A percentile compares a stretch with the other conserved stretches of the same genome.
phyloP scores from a whole-genome alignment of 2,888 invertebrate genomes.

The Lasioglossum zephyrum region DNA sequence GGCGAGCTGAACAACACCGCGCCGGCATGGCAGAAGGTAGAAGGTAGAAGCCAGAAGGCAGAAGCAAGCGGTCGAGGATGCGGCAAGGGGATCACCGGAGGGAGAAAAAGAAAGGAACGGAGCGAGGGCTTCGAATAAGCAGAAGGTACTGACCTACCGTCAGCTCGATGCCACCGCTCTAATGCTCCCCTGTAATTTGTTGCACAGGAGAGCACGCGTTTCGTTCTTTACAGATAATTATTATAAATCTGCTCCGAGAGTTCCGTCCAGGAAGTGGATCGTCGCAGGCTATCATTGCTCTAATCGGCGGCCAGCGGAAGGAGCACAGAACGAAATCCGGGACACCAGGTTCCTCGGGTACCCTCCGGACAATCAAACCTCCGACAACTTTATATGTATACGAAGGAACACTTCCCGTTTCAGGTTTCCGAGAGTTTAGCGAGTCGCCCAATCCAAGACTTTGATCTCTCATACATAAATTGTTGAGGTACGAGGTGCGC shows the following conservation, averaged over 20 bases:
- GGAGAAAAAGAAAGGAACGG: slow-evolving; percentile 40
- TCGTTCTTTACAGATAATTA: slow-evolving; percentile 48
- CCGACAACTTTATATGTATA: neutral
- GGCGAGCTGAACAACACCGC: slow-evolving; percentile 63
- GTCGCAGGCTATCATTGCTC: slow-evolving; percentile 49
- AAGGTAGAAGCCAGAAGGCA: slow-evolving; percentile 42
- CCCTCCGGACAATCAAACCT: neutral
- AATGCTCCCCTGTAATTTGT: slow-evolving; percentile 56
- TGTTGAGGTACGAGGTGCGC: too few species aligned
- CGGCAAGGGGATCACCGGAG: slow-evolving; percentile 49
- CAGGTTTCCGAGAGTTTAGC: neutral
- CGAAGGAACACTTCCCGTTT: neutral
- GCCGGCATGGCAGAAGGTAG: slow-evolving; percentile 26
- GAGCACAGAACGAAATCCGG: slow-evolving; percentile 8
- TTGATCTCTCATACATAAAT: neutral
- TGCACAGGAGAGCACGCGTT: slow-evolving; percentile 45
- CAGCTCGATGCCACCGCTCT: slow-evolving; percentile 53
- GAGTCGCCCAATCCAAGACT: neutral
- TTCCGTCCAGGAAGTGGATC: slow-evolving; percentile 46
- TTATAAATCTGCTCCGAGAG: slow-evolving; percentile 42
- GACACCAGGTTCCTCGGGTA: neutral
- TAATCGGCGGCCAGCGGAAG: slow-evolving; percentile 24
- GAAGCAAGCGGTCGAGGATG: slow-evolving; percentile 11
- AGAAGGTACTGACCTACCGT: slow-evolving; percentile 73
- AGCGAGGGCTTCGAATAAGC: slow-evolving; percentile 54